Evolutionary conservation across 2,797 vertebrate species (phyloP).

Genomic region (Micromesistius poutassou): DNA sequence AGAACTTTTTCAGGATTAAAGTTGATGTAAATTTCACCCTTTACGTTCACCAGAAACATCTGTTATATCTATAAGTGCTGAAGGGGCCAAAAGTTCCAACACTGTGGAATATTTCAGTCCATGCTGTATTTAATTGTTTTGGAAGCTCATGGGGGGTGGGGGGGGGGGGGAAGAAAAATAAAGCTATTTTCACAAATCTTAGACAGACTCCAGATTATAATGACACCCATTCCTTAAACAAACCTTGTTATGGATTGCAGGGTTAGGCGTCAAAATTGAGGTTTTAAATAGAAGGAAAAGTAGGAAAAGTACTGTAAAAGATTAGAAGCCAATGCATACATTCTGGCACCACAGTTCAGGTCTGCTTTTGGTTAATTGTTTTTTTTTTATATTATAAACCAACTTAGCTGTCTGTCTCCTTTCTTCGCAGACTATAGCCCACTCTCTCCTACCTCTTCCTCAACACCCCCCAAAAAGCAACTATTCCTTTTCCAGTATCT

Average conservation of each 20-base stretch:
- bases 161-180: constrained; percentile 51
- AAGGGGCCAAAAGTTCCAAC: constrained; percentile 53
- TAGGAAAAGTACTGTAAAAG: too few relatives aligned
- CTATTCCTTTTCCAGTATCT: too few relatives aligned
- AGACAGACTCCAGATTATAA: constrained; percentile 6
- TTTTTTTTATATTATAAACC: too few relatives aligned
- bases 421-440: too few relatives aligned
- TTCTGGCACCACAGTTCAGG: too few relatives aligned
- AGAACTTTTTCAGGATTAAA: constrained; percentile 70
- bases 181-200: constrained; percentile 52
- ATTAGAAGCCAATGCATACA: too few relatives aligned
- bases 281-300: too few relatives aligned
- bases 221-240: not conserved
- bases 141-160: constrained; percentile 57
- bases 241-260: constrained; percentile 39
- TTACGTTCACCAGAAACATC: constrained; percentile 69
- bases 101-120: constrained; percentile 66
- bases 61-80: constrained; percentile 74
- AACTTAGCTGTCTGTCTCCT: too few relatives aligned
- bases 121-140: constrained; percentile 69
- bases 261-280: too few relatives aligned
- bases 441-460: too few relatives aligned
- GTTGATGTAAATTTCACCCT: constrained; percentile 71
- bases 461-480: too few relatives aligned
- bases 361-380: too few relatives aligned